These are phyloP conservation scores for Sclerurus mexicanus DNA, from an alignment of 2,113 vertebrate genomes.

Conservation along the genomic window DNA sequence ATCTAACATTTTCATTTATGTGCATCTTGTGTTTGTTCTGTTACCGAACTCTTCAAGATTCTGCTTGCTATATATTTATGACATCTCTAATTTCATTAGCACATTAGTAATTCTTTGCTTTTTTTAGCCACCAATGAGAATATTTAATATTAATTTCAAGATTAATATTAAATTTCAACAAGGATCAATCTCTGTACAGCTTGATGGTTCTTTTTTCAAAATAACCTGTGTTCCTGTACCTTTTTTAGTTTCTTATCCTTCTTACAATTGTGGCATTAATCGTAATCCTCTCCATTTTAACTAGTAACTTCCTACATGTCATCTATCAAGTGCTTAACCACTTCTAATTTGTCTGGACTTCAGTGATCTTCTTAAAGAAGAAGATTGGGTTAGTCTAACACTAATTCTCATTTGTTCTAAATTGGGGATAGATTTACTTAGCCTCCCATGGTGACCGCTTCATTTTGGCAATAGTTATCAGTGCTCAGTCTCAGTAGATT, in stretches of 20 bases:
- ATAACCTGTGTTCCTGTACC: not conserved
- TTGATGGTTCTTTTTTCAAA: not conserved
- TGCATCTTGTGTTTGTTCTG: not conserved
- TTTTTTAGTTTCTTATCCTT: conserved; percentile 37
- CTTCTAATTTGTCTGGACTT: conserved; percentile 48
- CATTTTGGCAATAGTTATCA: not conserved
- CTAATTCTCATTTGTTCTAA: conserved; percentile 57
- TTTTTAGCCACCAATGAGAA: not conserved
- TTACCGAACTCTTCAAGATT: not conserved
- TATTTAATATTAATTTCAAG: not conserved
- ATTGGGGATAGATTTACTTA: conserved; percentile 27
- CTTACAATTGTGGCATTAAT: conserved; percentile 15
- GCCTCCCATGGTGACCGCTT: not conserved
- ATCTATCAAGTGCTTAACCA: conserved; percentile 12
- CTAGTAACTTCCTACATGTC: conserved; percentile 32
- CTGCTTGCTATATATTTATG: not conserved
- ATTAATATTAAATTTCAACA: not conserved
- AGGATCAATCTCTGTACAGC: not conserved
- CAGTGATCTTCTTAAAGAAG: conserved; percentile 55
- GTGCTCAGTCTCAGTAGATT: not conserved
- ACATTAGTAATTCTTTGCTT: not conserved
- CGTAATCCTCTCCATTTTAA: conserved; percentile 44
- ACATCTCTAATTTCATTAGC: not conserved
- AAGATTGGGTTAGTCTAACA: conserved; percentile 49
- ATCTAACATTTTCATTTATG: not conserved